Percentiles rank a stretch among this genome's conserved stretches.
phyloP scores from a whole-genome alignment of 2,888 invertebrate genomes.

The Alentia gelatinosa region DNA sequence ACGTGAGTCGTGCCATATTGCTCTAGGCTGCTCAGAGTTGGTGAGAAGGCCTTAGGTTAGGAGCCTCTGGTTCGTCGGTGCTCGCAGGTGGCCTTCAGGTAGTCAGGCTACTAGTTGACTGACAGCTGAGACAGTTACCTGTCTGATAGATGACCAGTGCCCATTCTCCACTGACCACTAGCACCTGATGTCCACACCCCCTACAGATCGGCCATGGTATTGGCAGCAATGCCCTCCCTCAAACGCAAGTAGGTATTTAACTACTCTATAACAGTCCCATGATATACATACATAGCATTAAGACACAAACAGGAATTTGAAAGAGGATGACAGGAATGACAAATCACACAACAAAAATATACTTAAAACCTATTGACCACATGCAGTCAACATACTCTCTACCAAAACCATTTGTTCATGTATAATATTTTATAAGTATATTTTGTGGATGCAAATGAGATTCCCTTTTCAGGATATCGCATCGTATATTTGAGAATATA shows the following conservation, averaged over 20 bases:
- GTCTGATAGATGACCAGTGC: neutral
- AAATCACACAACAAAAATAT: no score
- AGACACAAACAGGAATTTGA: no score
- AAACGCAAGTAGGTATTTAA: neutral
- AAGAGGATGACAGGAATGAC: no score
- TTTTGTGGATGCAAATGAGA: no score
- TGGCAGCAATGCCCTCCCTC: neutral
- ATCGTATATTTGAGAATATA: no score
- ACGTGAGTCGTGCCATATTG: neutral
- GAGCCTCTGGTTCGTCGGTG: neutral
- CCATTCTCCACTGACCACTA: neutral
- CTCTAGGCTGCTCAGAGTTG: neutral
- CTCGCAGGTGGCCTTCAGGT: neutral
- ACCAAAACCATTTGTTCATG: no score
- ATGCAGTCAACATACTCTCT: no score
- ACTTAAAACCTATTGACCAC: no score
- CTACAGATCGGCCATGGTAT: neutral
- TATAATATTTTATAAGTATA: no score
- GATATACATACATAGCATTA: no score
- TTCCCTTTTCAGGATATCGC: no score
- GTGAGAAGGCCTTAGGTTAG: neutral
- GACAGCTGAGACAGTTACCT: slow-evolving; percentile 32
- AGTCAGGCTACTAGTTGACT: neutral
- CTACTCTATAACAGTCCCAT: no score
- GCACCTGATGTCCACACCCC: slow-evolving; percentile 30